These are phyloP conservation scores for Girardinus metallicus DNA, from an alignment of 2,797 vertebrate species.

Conservation along the genomic window DNA sequence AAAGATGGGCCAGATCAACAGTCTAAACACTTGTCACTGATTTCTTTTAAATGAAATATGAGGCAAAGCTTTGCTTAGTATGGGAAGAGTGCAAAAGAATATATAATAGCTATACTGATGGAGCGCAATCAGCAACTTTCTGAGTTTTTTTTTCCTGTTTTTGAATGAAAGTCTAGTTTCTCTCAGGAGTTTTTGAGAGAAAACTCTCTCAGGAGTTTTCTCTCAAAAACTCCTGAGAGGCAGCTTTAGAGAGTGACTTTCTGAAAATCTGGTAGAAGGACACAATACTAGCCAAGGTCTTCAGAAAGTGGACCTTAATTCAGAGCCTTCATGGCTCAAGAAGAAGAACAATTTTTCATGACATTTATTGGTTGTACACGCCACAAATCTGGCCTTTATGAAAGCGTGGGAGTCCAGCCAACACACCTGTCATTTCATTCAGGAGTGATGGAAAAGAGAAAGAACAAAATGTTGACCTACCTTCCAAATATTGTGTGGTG, in stretches of 20 bases:
- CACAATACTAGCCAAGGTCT: not conserved
- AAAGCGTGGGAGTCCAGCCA: not conserved
- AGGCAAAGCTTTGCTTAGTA: constrained; percentile 8
- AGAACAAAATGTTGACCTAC: not conserved
- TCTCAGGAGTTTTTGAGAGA: not conserved
- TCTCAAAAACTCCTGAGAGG: too few relatives aligned
- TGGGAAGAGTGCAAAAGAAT: not conserved
- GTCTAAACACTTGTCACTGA: constrained; percentile 1
- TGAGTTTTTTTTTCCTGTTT: not conserved
- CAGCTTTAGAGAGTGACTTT: not conserved
- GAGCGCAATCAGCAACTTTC: constrained; percentile 10
- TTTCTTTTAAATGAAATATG: not conserved
- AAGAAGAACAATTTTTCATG: not conserved
- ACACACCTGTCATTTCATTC: not conserved
- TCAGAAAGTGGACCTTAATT: constrained; percentile 4
- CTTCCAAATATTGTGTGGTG: not conserved
- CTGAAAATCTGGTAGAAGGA: constrained; percentile 2
- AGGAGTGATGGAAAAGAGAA: not conserved
- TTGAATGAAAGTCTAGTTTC: constrained; percentile 11
- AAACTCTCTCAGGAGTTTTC: too few relatives aligned
- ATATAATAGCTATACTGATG: not conserved
- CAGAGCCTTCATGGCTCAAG: not conserved
- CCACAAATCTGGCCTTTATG: not conserved
- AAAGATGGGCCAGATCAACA: constrained; percentile 5
- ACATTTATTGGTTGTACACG: not conserved